These are phyloP conservation scores for Hypothenemus hampei DNA, from an alignment of 1,140 invertebrate genomes.

Conservation along the genomic window DNA sequence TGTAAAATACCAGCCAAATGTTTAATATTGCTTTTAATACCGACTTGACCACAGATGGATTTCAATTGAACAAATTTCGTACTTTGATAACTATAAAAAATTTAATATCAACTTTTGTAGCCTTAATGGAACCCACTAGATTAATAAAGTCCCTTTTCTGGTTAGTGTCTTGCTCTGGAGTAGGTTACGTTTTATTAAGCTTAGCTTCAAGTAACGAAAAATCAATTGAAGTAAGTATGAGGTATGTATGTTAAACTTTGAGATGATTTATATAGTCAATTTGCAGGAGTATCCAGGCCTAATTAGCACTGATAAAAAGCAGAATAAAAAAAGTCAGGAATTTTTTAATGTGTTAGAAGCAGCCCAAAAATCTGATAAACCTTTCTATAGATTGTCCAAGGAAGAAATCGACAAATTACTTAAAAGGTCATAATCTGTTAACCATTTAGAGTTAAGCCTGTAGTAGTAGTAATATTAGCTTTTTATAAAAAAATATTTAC, in stretches of 20 bases:
- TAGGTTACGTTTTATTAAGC: conserved; percentile 53
- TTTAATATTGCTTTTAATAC: no score
- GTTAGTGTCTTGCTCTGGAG: conserved; percentile 50
- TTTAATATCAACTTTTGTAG: conserved; percentile 19
- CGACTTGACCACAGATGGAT: no score
- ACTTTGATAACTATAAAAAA: no score
- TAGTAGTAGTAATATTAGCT: conserved; percentile 16
- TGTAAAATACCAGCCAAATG: no score
- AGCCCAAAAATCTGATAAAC: conserved; percentile 33
- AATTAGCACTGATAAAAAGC: conserved; percentile 6
- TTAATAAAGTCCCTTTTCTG: conserved; percentile 53
- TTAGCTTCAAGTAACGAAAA: conserved; percentile 49
- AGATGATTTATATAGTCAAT: neutral
- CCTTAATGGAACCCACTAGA: conserved; percentile 43
- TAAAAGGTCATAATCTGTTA: conserved; percentile 28
- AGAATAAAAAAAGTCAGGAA: conserved; percentile 28
- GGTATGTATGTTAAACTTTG: neutral
- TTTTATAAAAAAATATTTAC: conserved; percentile 18
- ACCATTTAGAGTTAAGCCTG: conserved; percentile 5
- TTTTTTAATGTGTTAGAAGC: conserved; percentile 37
- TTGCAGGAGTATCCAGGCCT: conserved; percentile 35
- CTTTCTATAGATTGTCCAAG: conserved; percentile 37
- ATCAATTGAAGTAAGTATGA: conserved; percentile 16
- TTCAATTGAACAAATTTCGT: no score
- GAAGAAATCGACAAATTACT: conserved; percentile 34